Percentiles rank a stretch among this genome's conserved stretches.
These are phyloP conservation scores for Salvator merianae DNA, from an alignment of 2,113 vertebrate genomes.

Conservation along the genomic window DNA sequence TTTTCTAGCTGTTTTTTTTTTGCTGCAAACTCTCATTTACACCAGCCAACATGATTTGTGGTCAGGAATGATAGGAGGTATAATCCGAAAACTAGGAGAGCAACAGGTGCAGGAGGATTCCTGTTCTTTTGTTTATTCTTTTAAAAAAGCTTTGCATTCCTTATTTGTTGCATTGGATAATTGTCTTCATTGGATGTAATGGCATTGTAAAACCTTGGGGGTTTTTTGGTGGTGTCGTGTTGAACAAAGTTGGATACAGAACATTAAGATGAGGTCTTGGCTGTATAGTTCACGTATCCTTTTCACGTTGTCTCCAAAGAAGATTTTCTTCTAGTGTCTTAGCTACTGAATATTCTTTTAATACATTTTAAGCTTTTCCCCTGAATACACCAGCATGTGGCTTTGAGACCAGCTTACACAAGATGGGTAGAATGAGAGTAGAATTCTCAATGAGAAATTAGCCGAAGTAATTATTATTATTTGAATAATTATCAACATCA, in stretches of 20 bases:
- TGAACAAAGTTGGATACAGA: not conserved
- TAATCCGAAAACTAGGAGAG: not conserved
- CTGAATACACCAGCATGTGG: not conserved
- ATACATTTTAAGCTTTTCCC: accelerated
- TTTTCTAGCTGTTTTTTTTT: not conserved
- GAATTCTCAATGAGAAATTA: conserved; percentile 70
- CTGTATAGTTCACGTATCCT: not conserved
- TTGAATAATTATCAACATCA: conserved; percentile 68
- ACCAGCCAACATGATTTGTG: not conserved
- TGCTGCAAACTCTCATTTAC: not conserved
- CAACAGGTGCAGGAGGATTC: not conserved
- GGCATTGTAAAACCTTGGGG: not conserved
- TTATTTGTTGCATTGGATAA: not conserved
- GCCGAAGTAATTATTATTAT: conserved; percentile 71
- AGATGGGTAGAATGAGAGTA: conserved; percentile 41
- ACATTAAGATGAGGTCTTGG: not conserved
- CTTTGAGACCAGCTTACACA: not conserved
- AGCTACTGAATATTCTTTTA: not conserved
- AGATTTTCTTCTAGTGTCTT: not conserved
- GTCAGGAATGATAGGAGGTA: not conserved
- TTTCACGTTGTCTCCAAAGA: not conserved
- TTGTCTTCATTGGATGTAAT: not conserved
- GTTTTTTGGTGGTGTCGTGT: no score
- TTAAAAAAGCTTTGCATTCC: no score
- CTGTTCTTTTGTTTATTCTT: not conserved